Base-by-base conservation (phyloP, 2,888 invertebrate genomes). In the Amphimallon solstitiale region DNA sequence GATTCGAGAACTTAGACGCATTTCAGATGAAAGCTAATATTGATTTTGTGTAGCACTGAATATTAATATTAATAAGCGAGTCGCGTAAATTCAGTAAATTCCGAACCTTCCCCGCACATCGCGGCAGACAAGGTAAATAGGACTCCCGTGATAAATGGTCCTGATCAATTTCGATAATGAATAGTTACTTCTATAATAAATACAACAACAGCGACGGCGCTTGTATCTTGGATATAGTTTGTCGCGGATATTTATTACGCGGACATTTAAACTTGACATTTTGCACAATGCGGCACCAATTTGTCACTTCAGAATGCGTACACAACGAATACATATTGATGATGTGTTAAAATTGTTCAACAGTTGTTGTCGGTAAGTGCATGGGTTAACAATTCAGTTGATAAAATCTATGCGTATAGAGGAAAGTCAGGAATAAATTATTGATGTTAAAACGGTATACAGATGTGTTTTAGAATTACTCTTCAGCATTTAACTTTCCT, bases 201-300 rank as follows among this genome's bases (percentile, higher is more conserved):
- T 59, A 23, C 12, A 10, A 34, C 43, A 29, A 5, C n/a, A n/a
- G n/a, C n/a, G n/a, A n/a, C n/a, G n/a, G n/a, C n/a, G n/a, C n/a
- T n/a, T n/a, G 12, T 34, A 23, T 29, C 29, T 43, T n/a, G 59
- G 40, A 45, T 45, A 29, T 29, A 34, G 34, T 37, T 37, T 21
- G 19, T 38, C 12, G n/a, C n/a, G n/a, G 12, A 17, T 15, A 45
- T 59, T 43, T 59, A 59, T 29, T 5, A 34, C 43, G 15, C 23
- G n/a, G 23, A 37, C 59, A 59, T 59, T 59, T 43, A 23, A 45
- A 46, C n/a, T 37, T 54, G 54, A 12, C 38, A 54, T 37, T 54
- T 54, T 40, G 38, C 37, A n/a, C 54, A 19, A 54, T 19, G 15
- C 37, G 10, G 10, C 10, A 12, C 15, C 54, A 49, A 49, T 49